A percentile compares a stretch with the other conserved stretches of the same genome.
Evolutionary conservation across 2,113 vertebrate genomes (phyloP).

Genomic region (Syngnathus floridae): DNA sequence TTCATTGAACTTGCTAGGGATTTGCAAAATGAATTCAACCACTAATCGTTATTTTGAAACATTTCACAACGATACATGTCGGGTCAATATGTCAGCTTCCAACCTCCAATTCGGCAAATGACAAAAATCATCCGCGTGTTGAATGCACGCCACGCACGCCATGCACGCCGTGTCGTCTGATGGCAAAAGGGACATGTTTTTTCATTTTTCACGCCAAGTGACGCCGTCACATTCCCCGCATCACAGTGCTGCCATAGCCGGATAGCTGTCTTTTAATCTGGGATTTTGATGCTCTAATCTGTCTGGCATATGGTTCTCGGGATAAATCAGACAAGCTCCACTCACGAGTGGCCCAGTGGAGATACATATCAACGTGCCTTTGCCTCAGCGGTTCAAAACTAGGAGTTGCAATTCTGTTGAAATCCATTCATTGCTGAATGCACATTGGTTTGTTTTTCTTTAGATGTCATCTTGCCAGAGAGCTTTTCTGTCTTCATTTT

Average conservation of each 20-base stretch:
- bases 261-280: constrained; percentile 58
- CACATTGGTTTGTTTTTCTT: background rate
- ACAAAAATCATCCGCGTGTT: no score
- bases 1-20: constrained; percentile 5
- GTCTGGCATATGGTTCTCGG: constrained; percentile 55
- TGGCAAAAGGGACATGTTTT: constrained; percentile 21
- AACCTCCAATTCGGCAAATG: no score
- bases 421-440: background rate
- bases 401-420: constrained; percentile 12
- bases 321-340: constrained; percentile 45
- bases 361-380: constrained; percentile 30
- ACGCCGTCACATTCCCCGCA: constrained; percentile 41
- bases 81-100: no score
- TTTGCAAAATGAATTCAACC: constrained; percentile 36
- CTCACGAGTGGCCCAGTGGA: constrained; percentile 14
- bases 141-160: no score
- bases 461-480: constrained; percentile 5
- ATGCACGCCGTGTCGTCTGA: background rate
- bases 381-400: constrained; percentile 20
- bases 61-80: constrained; percentile 1
- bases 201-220: constrained; percentile 31
- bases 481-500: constrained; percentile 9
- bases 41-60: constrained; percentile 13
- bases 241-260: constrained; percentile 22
- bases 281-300: constrained; percentile 55